Percentiles rank a stretch among this genome's conserved stretches.
Conservation (phyloP, 2,888 invertebrate genomes). For the Papilio protenor region DNA sequence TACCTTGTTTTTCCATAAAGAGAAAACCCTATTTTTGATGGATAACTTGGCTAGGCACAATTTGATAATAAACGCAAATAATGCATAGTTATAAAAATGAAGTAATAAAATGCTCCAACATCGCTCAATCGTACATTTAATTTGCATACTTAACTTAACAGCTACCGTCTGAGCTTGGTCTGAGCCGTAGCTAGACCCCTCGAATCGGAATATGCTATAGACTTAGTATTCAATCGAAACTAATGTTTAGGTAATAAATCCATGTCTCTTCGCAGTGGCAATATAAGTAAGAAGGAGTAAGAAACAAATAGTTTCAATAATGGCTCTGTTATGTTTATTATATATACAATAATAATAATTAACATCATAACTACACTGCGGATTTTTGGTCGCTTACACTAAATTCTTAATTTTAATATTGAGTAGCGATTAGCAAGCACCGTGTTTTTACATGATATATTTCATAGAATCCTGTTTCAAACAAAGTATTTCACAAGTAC, state of each 20-base stretch:
- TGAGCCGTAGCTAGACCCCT: not conserved
- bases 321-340: too few relatives aligned
- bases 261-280: not conserved
- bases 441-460: not conserved
- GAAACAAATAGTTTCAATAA: not conserved
- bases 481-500: slow-evolving; percentile 24
- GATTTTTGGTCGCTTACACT: not conserved
- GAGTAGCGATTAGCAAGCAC: not conserved
- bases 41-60: not conserved
- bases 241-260: not conserved
- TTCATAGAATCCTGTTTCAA: slow-evolving; percentile 14
- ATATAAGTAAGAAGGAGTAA: not conserved
- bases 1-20: not conserved
- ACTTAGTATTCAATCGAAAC: not conserved
- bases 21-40: not conserved
- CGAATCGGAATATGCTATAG: not conserved
- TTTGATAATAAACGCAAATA: not conserved
- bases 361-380: not conserved
- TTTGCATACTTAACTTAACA: not conserved
- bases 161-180: not conserved
- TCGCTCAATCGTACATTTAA: not conserved
- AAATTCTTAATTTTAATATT: not conserved
- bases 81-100: not conserved
- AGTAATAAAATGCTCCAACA: not conserved
- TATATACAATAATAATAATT: too few relatives aligned